These are phyloP conservation scores for Acrobasis consociella DNA, from an alignment of 2,888 invertebrate species.

Conservation along the genomic window DNA sequence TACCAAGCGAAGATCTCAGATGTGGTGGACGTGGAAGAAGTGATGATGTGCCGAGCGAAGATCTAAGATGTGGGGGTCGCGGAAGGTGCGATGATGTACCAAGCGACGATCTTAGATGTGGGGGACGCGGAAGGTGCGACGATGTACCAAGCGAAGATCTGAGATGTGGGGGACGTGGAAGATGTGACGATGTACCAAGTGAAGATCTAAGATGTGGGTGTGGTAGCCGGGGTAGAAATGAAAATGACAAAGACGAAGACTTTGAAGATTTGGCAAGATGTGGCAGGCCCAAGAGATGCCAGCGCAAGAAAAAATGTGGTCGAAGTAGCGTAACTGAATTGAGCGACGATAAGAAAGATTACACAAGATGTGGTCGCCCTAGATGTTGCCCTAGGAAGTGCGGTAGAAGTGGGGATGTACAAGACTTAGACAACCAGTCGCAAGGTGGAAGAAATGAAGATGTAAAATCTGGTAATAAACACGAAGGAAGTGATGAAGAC, in stretches of 20 bases:
- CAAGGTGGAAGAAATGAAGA: too few relatives aligned
- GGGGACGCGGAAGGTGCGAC: too few relatives aligned
- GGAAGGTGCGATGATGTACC: too few relatives aligned
- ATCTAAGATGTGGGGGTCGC: neutral
- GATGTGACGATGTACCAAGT: neutral
- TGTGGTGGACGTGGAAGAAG: neutral
- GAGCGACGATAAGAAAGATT: too few relatives aligned
- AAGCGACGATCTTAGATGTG: too few relatives aligned
- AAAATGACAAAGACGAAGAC: neutral
- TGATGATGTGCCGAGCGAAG: neutral
- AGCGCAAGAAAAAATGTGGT: neutral
- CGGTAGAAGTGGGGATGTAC: too few relatives aligned
- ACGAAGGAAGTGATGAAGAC: too few relatives aligned
- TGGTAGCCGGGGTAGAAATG: neutral
- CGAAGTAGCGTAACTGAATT: too few relatives aligned
- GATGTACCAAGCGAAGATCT: neutral
- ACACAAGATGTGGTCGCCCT: too few relatives aligned
- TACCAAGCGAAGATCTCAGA: neutral
- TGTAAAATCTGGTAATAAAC: too few relatives aligned
- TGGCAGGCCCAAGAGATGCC: neutral
- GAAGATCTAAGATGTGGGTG: neutral
- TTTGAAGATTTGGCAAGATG: neutral
- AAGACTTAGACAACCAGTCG: too few relatives aligned
- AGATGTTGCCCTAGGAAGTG: too few relatives aligned
- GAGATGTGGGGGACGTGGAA: neutral